These are phyloP conservation scores for Tachina lurida DNA, from an alignment of 2,888 invertebrate genomes.

Conservation along the genomic window DNA sequence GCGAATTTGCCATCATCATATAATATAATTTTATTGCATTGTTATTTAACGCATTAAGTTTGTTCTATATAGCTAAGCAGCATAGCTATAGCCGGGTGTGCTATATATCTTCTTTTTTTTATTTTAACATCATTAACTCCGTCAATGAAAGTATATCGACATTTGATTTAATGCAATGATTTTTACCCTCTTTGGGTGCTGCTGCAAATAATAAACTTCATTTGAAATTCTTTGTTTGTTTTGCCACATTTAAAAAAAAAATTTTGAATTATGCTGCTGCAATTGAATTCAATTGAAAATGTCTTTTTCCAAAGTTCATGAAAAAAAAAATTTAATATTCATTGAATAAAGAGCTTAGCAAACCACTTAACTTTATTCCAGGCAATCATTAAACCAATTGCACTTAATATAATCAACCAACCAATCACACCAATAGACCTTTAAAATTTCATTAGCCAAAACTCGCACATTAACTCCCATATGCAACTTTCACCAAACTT, in stretches of 20 bases:
- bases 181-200: too few species aligned
- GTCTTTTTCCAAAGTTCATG: neutral
- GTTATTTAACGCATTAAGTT: too few species aligned
- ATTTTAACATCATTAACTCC: too few species aligned
- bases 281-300: neutral
- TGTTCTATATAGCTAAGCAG: too few species aligned
- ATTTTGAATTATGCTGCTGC: neutral
- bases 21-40: too few species aligned
- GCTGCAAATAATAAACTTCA: too few species aligned
- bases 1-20: too few species aligned
- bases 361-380: constrained; percentile 17
- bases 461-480: neutral
- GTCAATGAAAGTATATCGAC: too few species aligned
- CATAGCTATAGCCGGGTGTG: too few species aligned
- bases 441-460: constrained; percentile 23
- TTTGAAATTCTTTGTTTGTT: neutral
- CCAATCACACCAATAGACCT: constrained; percentile 4
- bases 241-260: neutral
- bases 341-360: neutral
- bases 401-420: neutral
- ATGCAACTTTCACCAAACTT: constrained; percentile 1
- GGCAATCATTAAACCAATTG: constrained; percentile 1
- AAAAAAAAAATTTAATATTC: neutral
- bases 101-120: too few species aligned
- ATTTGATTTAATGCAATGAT: too few species aligned